Evolutionary conservation across 2,888 invertebrate species (phyloP).

Genomic region (Hermodice carunculata): DNA sequence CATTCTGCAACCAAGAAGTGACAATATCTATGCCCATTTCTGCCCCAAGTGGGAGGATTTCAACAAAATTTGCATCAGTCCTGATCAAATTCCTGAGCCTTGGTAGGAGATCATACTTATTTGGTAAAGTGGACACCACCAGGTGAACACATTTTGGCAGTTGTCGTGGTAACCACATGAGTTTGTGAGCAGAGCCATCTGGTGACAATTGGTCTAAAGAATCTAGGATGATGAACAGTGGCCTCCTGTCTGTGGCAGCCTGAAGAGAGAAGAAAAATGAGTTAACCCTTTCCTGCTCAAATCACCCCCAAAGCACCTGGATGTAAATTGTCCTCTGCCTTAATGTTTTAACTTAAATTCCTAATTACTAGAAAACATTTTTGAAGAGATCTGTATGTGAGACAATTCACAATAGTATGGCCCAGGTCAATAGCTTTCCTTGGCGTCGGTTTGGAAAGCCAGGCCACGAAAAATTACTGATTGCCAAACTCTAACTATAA

Average conservation of each 20-base stretch:
- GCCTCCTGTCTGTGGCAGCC: slow-evolving; percentile 52
- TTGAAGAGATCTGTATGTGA: too few species aligned
- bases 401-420: too few species aligned
- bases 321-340: too few species aligned
- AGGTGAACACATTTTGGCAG: slow-evolving; percentile 55
- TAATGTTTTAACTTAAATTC: too few species aligned
- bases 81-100: slow-evolving; percentile 2
- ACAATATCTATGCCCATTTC: slow-evolving; percentile 14
- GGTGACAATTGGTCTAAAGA: slow-evolving; percentile 52
- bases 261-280: too few species aligned
- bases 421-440: too few species aligned
- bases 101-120: slow-evolving; percentile 4
- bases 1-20: slow-evolving; percentile 3
- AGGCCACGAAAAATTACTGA: too few species aligned
- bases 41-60: slow-evolving; percentile 14
- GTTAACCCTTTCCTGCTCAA: too few species aligned
- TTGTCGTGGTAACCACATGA: slow-evolving; percentile 58
- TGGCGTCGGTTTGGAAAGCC: too few species aligned
- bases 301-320: too few species aligned
- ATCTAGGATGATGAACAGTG: slow-evolving; percentile 55
- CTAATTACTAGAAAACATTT: too few species aligned
- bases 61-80: slow-evolving; percentile 7
- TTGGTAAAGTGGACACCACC: slow-evolving; percentile 51
- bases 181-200: slow-evolving; percentile 49
- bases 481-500: too few species aligned